Base-by-base conservation (phyloP, 2,888 invertebrate species). In the Zygaena filipendulae region DNA sequence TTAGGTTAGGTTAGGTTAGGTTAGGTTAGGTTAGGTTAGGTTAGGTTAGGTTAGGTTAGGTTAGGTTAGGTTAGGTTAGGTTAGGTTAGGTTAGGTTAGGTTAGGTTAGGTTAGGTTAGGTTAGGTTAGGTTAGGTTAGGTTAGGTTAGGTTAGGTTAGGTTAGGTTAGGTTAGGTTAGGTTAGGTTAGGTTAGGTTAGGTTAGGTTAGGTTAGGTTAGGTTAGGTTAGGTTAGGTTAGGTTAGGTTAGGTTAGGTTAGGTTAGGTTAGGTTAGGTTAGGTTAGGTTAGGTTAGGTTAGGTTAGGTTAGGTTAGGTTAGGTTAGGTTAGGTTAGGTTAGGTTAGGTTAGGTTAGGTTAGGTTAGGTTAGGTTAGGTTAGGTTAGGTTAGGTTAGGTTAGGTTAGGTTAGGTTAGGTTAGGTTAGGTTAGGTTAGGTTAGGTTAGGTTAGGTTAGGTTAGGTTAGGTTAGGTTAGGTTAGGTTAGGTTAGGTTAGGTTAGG, bases 161-260 rank as follows among this genome's bases (percentile, higher is more conserved):
- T 25, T 16, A 13, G 18, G 16, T 25, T 25, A 25, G 25, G 25
- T 25, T 25, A 25, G 25, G 25, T 25, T 25, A 25, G 25, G 25
- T 25, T 25, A 25, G 25, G 25, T 25, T 25, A 25, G 25, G 25
- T 25, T 25, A 25, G 25, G 25, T 25, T 25, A 25, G 25, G 25
- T 25, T 25, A 25, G 25, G 25, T 25, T 25, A 25, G 25, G 25
- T 25, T 25, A 25, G 25, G 25, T 25, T 25, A 25, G 25, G 25
- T 25, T 25, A 25, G 25, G 25, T 25, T 25, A n/a, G n/a, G n/a
- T n/a, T n/a, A n/a, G 12, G 25, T 25, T 25, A 25, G 25, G 25
- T 25, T 25, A 25, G 25, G 25, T 25, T 25, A 25, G 25, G 25
- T 25, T 25, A 25, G 25, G 25, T 12, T 10, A 12, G 13, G 25